Evolutionary conservation across 2,113 vertebrate species (phyloP).

Genomic region (Prochilodus magdalenae): DNA sequence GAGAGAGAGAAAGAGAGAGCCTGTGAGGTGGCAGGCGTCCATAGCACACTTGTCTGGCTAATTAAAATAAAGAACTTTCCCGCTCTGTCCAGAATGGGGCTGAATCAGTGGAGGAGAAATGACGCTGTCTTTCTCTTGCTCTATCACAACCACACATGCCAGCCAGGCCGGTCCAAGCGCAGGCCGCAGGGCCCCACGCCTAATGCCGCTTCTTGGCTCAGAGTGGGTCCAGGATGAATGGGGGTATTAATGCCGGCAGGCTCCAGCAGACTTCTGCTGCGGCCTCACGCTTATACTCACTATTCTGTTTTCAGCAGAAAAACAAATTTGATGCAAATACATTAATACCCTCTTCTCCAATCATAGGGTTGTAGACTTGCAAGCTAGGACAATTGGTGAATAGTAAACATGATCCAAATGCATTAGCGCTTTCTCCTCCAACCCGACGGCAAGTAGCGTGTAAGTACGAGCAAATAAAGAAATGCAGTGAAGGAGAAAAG

Average conservation of each 20-base stretch:
- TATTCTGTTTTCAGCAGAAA: slow-evolving; percentile 38
- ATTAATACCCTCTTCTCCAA: slow-evolving; percentile 48
- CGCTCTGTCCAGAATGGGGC: slow-evolving; percentile 27
- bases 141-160: slow-evolving; percentile 36
- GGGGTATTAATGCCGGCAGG: slow-evolving; percentile 56
- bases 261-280: slow-evolving; percentile 49
- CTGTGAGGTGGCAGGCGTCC: slow-evolving; percentile 55
- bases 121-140: slow-evolving; percentile 41
- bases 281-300: slow-evolving; percentile 29
- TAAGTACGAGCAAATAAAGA: slow-evolving; percentile 43
- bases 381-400: slow-evolving; percentile 23
- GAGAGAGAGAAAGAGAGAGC: slow-evolving; percentile 23
- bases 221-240: slow-evolving; percentile 53
- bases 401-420: slow-evolving; percentile 28
- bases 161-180: slow-evolving; percentile 51
- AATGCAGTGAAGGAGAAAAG: slow-evolving; percentile 32
- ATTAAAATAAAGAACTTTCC: slow-evolving; percentile 60
- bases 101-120: slow-evolving; percentile 57
- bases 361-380: slow-evolving; percentile 34
- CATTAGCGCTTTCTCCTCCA: neutral
- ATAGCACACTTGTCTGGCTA: slow-evolving; percentile 59
- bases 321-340: slow-evolving; percentile 56
- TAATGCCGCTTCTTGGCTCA: slow-evolving; percentile 59
- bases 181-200: slow-evolving; percentile 53
- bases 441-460: slow-evolving; percentile 18